Conservation (phyloP, 2,888 invertebrate genomes). For the Itoplectis maculator region DNA sequence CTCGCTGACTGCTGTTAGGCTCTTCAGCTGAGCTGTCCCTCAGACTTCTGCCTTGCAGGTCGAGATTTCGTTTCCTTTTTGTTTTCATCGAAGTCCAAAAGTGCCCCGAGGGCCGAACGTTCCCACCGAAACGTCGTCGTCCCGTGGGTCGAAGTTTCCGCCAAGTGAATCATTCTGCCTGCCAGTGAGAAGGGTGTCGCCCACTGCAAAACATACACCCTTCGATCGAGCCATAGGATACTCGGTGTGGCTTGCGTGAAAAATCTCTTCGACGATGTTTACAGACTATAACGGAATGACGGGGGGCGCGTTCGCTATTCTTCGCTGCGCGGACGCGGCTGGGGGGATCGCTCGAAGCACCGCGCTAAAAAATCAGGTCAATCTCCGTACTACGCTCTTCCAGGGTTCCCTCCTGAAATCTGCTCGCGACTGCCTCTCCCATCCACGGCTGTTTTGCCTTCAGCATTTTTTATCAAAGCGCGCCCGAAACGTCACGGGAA, state of each 20-base stretch:
- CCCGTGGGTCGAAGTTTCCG: constrained; percentile 49
- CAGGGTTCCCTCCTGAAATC: constrained; percentile 24
- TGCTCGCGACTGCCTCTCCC: neutral
- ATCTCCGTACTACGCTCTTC: constrained; percentile 14
- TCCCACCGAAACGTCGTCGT: no score
- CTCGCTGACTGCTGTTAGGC: neutral
- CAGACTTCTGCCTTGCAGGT: neutral
- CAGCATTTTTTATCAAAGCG: constrained; percentile 63
- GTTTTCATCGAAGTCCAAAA: constrained; percentile 55
- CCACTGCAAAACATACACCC: constrained; percentile 30
- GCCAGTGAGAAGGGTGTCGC: constrained; percentile 33
- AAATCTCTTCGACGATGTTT: constrained; percentile 37
- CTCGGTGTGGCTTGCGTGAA: constrained; percentile 19
- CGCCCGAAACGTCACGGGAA: constrained; percentile 41
- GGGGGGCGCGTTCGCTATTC: constrained; percentile 6
- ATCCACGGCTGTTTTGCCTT: constrained; percentile 21
- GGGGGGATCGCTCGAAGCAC: neutral
- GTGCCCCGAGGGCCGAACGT: constrained; percentile 54
- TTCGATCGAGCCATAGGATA: neutral
- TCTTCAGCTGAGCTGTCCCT: constrained; percentile 1
- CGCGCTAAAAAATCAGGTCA: constrained; percentile 39
- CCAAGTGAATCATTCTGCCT: constrained; percentile 49
- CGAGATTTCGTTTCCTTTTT: neutral
- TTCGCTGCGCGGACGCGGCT: neutral
- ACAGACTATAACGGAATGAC: constrained; percentile 33